Evolutionary conservation across 1,140 invertebrate genomes (phyloP), one percentile per base, ranked within the genome.

Genomic region (Meloidogyne chitwoodi): DNA sequence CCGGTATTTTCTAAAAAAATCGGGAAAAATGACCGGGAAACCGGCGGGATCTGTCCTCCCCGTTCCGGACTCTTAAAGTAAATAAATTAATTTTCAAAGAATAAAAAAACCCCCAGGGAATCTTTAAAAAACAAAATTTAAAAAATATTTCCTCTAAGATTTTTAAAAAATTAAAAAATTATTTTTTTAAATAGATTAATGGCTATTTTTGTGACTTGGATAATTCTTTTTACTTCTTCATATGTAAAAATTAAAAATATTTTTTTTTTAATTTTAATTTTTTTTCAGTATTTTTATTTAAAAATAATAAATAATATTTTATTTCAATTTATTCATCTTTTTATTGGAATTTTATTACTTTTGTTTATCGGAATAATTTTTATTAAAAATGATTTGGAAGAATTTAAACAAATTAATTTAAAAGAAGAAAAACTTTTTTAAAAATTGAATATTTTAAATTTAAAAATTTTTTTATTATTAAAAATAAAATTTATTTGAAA

Each of bases 341-440:
- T 67, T 16, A 16, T 77, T 27, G 76, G 76, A 14, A 26, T 26
- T 70, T 31, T 63, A 24, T 34, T 77, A 62, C 61, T 77, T 16
- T 27, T 74, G 1, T 31, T 77, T 10, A 34, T 48, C 19, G 31
- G 26, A 22, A 19, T 44, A 19, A 19, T 61, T 22, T 70, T 44
- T 29, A 29, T 70, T 10, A 29, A 27, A 8, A 56, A 61, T 26
- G 68, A 56, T n/a, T 56, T 56, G n/a, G 19, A n/a, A 8, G 48
- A 56, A 3, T 56, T 56, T 56, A n/a, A 22, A 22, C n/a, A n/a
- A 8, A n/a, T 56, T 56, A 56, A 56, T 56, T 56, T n/a, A 56
- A 56, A 56, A 56, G 48, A 56, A n/a, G n/a, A 56, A 56, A 19
- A 38, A 38, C 12, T 38, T 38, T 38, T 38, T 10, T 38, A 10